Conservation (phyloP, 1,140 invertebrate genomes). For the Nomia melanderi region DNA sequence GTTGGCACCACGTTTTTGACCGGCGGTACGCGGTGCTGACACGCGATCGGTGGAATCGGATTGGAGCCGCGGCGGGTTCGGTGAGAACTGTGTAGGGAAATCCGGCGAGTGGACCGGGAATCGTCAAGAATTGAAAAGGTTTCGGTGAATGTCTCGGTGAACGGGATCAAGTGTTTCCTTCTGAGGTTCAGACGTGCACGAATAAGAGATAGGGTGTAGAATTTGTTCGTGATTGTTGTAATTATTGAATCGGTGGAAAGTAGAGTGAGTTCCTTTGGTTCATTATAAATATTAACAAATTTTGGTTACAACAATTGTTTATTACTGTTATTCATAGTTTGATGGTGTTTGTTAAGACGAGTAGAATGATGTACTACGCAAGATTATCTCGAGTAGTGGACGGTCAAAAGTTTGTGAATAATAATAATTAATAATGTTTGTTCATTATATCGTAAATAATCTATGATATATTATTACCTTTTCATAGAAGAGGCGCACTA, state of each 20-base stretch:
- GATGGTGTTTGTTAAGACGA: no score
- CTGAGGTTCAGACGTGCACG: not conserved
- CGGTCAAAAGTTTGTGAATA: no score
- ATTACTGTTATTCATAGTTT: no score
- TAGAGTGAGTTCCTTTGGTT: not conserved
- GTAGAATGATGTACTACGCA: no score
- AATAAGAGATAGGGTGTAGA: not conserved
- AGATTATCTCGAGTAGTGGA: no score
- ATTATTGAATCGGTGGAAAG: not conserved
- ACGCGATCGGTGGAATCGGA: conserved; percentile 28
- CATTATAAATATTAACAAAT: no score
- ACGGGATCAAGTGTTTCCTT: not conserved
- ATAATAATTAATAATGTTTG: no score
- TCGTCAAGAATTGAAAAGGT: not conserved
- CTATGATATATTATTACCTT: no score
- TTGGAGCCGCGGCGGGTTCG: not conserved
- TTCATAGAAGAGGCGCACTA: no score
- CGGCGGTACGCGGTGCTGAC: not conserved
- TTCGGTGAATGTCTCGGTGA: not conserved
- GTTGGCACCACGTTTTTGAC: conserved; percentile 12
- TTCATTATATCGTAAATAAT: no score
- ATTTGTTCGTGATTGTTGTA: not conserved
- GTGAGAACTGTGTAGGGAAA: not conserved
- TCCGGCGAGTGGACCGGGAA: not conserved
- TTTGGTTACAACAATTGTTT: no score